Base-by-base conservation (phyloP, 1,140 invertebrate genomes). In the Drosophila yakuba region DNA sequence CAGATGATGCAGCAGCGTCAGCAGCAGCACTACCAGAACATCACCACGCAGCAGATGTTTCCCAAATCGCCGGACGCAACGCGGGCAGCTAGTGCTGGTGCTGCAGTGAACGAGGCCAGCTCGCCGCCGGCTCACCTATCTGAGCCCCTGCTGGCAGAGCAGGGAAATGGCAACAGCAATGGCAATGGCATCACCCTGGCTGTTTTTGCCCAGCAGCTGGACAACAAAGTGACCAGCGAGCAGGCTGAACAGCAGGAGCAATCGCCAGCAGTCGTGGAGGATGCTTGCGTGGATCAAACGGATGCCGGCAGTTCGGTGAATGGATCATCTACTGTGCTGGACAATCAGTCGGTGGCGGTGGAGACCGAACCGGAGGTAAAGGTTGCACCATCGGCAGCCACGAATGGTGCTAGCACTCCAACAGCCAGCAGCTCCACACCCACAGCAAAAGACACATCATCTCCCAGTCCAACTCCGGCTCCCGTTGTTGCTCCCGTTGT, bases 1-100 rank as follows among this genome's bases (percentile, higher is more conserved):
- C 91, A 92, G 94, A 94, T 89, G 74, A 56, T 92, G 48, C 83
- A 84, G 51, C 91, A 91, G 60, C 91, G 80, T 11, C 90, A 91
- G 43, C 91, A 91, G 44, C 86, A 91, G 45, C 90, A 90, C 14
- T 89, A 84, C 64, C 91, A 92, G 52, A 92, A 92, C 38, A 79
- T 91, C 44, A 92, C 91, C 56, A 89, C 91, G 25, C 91, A 92
- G 62, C 85, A 92, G 62, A 92, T 92, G 89, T 91, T 92, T 88
- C 85, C 88, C 48, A 92, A 90, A 38, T 90, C 82, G 10, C 74
- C 82, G 23, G 86, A 91, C 69, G 78, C 86, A 5, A 36, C 59
- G 57, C 62, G 80, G 20, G 78, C 86, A 12, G 81, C 77, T 25
- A 79, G 81, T 44, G 76, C 75, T 17, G 72, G 62, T 44, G 47